Percentiles rank a stretch among this genome's conserved stretches.
These are phyloP conservation scores for Ridgeia piscesae DNA, from an alignment of 1,140 invertebrate species.

Conservation along the genomic window DNA sequence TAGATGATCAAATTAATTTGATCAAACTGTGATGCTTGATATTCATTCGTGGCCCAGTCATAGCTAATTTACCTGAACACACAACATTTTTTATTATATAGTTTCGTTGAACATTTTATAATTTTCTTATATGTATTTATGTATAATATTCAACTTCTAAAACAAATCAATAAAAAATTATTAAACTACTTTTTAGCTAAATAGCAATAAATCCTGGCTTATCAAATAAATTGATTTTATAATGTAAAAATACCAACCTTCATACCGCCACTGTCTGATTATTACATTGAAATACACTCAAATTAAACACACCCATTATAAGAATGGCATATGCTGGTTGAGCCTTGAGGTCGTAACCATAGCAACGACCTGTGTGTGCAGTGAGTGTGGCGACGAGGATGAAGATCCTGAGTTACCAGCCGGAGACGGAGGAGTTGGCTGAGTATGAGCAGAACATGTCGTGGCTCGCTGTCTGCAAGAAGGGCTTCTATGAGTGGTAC, in stretches of 20 bases:
- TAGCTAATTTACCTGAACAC: too few species aligned
- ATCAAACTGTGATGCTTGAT: background rate
- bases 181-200: too few species aligned
- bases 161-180: too few species aligned
- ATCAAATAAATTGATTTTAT: background rate
- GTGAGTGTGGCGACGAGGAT: conserved; percentile 23
- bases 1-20: background rate
- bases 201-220: background rate
- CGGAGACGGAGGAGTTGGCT: conserved; percentile 48
- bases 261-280: too few species aligned
- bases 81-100: too few species aligned
- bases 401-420: conserved; percentile 33
- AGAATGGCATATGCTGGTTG: background rate
- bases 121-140: too few species aligned
- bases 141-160: too few species aligned
- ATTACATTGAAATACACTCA: background rate
- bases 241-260: too few species aligned
- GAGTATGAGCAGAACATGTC: conserved; percentile 49
- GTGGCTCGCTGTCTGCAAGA: conserved; percentile 48
- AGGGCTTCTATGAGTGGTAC: conserved; percentile 40
- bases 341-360: background rate
- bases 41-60: too few species aligned
- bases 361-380: conserved; percentile 8
- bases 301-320: background rate
- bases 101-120: too few species aligned